Base-by-base conservation (phyloP, 2,113 vertebrate species). In the Perca schrenkii region DNA sequence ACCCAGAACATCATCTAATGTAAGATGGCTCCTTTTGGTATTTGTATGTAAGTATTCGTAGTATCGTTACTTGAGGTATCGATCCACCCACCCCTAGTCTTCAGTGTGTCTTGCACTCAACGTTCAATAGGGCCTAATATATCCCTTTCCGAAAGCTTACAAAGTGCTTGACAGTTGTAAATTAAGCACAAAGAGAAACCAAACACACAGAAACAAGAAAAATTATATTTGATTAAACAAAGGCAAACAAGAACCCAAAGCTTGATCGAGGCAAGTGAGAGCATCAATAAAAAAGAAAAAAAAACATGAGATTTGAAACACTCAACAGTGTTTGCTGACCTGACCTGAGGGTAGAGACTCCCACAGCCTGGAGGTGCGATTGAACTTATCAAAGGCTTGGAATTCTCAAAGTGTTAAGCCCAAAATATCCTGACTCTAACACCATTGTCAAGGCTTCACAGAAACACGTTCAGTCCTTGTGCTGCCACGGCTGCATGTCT, bases 351-450 rank as follows among this genome's bases (percentile, higher is more conserved):
- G 36, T 43, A 77, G 19, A 63, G 67, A 63, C 63, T 19, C 13
- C 34, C 15, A n/a, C 36, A 62, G 66, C 74, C 65, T 15, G n/a
- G 17, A 77, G 4, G 25, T 76, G 75, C 36, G 80, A 74, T 22
- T 82, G 49, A 85, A 74, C 46, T 69, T 21, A 68, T 74, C 75
- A 76, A 78, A 80, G 22, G 46, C 60, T 47, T 54, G 57, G 17
- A 36, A 60, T 43, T 50, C 63, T 74, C 31, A 49, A 36, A 54
- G 40, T 25, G 60, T 57, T 56, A 25, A 25, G 46, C 50, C 34
- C 12, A 65, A 80, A 76, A 78, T 83, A 78, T 40, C 36, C 19
- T 0, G 65, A 74, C 21, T 58, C 28, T 52, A 12, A 54, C 63
- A 36, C 12, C 34, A 57, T 3, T 77, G 60, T 60, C 16, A 8